These are phyloP conservation scores for Aplocera efformata DNA, from an alignment of 2,888 invertebrate species.

Conservation along the genomic window DNA sequence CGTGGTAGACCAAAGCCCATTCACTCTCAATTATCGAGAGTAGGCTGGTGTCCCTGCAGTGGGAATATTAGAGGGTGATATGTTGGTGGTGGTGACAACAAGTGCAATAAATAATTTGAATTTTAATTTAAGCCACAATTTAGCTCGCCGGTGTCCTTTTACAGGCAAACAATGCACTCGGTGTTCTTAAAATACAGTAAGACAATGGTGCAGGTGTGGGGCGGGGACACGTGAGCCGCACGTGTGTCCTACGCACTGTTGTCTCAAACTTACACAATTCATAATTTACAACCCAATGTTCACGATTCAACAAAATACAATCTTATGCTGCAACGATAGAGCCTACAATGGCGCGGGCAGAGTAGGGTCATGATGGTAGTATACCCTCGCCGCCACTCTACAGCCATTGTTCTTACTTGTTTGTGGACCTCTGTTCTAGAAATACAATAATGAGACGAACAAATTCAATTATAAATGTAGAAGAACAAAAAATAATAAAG, in stretches of 20 bases:
- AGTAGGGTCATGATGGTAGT: constrained; percentile 39
- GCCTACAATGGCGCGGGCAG: constrained; percentile 5
- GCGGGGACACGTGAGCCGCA: constrained; percentile 52
- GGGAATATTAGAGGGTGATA: no score
- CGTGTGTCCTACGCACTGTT: constrained; percentile 56
- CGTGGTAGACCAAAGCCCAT: no score
- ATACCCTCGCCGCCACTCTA: constrained; percentile 40
- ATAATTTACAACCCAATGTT: constrained; percentile 22
- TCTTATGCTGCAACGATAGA: constrained; percentile 3
- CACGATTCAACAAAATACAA: constrained; percentile 7
- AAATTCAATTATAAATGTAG: no score
- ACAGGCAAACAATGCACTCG: constrained; percentile 18
- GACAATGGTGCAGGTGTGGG: constrained; percentile 38
- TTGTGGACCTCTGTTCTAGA: not conserved
- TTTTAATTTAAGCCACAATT: no score
- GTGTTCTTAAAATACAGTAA: constrained; percentile 10
- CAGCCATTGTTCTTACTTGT: constrained; percentile 28
- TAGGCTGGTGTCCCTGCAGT: no score
- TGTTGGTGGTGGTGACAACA: no score
- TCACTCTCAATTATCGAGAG: no score
- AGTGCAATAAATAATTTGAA: no score
- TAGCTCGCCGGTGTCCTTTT: not conserved
- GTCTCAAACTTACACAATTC: constrained; percentile 37
- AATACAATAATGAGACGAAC: no score
- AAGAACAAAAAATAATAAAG: no score